Evolutionary conservation across 2,888 invertebrate genomes (phyloP), one percentile per base, ranked within the genome.

Genomic region (Sipunculus nudus): DNA sequence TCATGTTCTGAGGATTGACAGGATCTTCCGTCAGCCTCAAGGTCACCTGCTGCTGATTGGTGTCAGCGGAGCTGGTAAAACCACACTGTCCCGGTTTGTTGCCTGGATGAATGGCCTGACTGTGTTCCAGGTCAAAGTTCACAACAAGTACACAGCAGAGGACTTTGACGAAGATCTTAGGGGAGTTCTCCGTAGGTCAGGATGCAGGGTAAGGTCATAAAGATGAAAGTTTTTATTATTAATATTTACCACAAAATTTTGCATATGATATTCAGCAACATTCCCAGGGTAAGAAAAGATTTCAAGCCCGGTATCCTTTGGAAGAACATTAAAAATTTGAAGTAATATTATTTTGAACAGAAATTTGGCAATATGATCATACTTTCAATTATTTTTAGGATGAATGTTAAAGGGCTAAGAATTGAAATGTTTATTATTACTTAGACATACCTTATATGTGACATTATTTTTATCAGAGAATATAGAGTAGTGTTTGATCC

Each of bases 51-150:
- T 99, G 75, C 88, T 99, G 6, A 99, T 99, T 78, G 99, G 99
- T 70, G 98, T 98, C 5, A 97, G 97, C 53, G 99, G 99, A 46
- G 96, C 98, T 69, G 99, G 99, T 71, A 99, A 99, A 86, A 99
- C 99, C 1, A 99, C 99, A 10, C 88, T 99, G 72, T 98, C 98
- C 28, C 89, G 99, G 71, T 99, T 99, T 85, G 99, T 99, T 32
- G 99, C 99, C 49, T 99, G 99, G 97, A 96, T 99, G 93, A 99
- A 99, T 84, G 99, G 99, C 6, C 88, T 99, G 38, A 94, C 94
- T 71, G 96, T 99, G 62, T 99, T 98, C 90, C 98, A 99, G 87
- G 97, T 99, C 72, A 96, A 97, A 88, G 95, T 95, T 16, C 99
- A 99, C 86, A 99, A 99, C 85, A 98, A 98, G 86, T 99, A 99